phyloP scores from a whole-genome alignment of 2,797 vertebrate genomes.

The Tiaroga cobitis region DNA sequence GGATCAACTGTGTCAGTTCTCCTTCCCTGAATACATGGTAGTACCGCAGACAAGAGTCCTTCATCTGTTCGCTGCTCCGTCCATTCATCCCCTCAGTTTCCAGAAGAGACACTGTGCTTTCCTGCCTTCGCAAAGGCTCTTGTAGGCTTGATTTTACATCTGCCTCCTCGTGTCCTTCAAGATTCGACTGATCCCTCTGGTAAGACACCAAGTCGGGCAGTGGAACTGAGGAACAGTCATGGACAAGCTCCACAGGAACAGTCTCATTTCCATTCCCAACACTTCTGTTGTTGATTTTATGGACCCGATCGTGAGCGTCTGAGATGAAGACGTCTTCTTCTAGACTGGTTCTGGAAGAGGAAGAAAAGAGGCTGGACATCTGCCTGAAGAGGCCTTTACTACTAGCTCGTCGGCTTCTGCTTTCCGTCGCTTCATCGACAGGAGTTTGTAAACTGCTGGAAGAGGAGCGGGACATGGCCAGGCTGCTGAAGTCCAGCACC shows the following conservation, averaged over 20 bases:
- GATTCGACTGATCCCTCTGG: slow-evolving; percentile 68
- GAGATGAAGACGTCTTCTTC: slow-evolving; percentile 79
- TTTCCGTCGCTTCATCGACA: slow-evolving; percentile 59
- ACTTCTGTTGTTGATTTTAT: slow-evolving; percentile 40
- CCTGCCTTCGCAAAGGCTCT: slow-evolving; percentile 46
- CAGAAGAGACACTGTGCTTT: slow-evolving; percentile 64
- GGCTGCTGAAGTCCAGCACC: slow-evolving; percentile 74
- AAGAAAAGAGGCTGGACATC: slow-evolving; percentile 76
- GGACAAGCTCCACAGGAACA: slow-evolving; percentile 67
- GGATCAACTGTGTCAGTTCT: slow-evolving; percentile 74
- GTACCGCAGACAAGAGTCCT: slow-evolving; percentile 74
- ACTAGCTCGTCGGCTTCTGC: slow-evolving; percentile 45
- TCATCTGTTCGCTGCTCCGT: slow-evolving; percentile 46
- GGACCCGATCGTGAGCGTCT: slow-evolving; percentile 62
- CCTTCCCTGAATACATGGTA: slow-evolving; percentile 81
- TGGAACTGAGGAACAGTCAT: slow-evolving; percentile 70
- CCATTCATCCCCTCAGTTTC: slow-evolving; percentile 52
- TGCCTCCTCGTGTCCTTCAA: slow-evolving; percentile 49
- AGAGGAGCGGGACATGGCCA: slow-evolving; percentile 68
- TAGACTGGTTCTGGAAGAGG: slow-evolving; percentile 71
- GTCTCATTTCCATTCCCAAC: slow-evolving; percentile 53
- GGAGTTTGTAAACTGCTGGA: slow-evolving; percentile 71
- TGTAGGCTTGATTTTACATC: slow-evolving; percentile 30
- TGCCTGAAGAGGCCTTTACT: slow-evolving; percentile 72
- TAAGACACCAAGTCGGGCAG: slow-evolving; percentile 82